Evolutionary conservation across 1,140 invertebrate genomes (phyloP).

Genomic region (Thalassaphorura encarpata): DNA sequence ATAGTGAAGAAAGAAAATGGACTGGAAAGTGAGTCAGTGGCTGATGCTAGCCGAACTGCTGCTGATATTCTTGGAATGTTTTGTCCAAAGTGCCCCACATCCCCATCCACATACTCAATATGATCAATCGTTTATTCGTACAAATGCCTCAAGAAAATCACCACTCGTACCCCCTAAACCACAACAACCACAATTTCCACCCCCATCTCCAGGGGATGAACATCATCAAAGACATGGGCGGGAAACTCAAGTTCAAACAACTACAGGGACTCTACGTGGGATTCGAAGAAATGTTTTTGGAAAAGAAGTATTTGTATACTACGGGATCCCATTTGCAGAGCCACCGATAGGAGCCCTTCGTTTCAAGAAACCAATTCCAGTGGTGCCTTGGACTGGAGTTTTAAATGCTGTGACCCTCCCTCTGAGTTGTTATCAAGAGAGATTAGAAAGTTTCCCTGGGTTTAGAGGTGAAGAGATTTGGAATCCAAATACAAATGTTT

Average conservation of each 20-base stretch:
- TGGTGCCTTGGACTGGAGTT: constrained; percentile 74
- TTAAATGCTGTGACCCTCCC: constrained; percentile 66
- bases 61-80: too few relatives aligned
- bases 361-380: constrained; percentile 73
- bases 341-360: constrained; percentile 73
- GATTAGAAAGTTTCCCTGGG: constrained; percentile 76
- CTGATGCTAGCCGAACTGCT: too few relatives aligned
- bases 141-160: constrained; percentile 4
- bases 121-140: constrained; percentile 5
- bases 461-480: constrained; percentile 90
- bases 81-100: neutral
- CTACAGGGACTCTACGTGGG: constrained; percentile 62
- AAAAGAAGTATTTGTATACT: constrained; percentile 75
- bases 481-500: constrained; percentile 86
- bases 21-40: too few relatives aligned
- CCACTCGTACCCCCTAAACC: neutral
- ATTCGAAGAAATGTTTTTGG: constrained; percentile 64
- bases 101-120: constrained; percentile 7
- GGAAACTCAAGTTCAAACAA: constrained; percentile 14
- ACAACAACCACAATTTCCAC: neutral
- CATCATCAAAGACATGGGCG: constrained; percentile 16
- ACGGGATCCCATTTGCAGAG: constrained; percentile 91
- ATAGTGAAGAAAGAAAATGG: too few relatives aligned
- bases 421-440: constrained; percentile 67
- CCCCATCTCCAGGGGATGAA: neutral